phyloP scores from a whole-genome alignment of 2,797 vertebrate species.

The Trachops cirrhosus region DNA sequence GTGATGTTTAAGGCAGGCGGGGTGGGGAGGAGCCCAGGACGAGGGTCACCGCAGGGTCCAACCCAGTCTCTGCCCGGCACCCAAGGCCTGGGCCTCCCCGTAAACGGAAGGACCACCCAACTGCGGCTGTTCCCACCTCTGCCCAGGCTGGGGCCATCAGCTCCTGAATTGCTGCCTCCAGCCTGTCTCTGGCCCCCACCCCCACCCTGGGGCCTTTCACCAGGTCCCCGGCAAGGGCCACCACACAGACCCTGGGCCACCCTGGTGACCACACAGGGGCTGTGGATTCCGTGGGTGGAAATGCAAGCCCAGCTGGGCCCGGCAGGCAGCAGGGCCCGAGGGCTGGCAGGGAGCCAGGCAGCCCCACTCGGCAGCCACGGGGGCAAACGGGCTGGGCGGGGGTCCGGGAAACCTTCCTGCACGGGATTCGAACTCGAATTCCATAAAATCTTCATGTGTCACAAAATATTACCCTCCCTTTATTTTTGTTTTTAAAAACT shows the following conservation, averaged over 20 bases:
- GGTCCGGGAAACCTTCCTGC: rapidly evolving
- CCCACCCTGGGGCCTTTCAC: rapidly evolving
- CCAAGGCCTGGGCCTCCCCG: not conserved
- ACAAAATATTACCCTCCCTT: not conserved
- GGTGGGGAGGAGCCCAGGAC: not conserved
- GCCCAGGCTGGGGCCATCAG: rapidly evolving
- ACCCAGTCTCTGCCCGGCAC: not conserved
- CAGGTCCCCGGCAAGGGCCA: rapidly evolving
- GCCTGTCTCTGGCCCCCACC: rapidly evolving
- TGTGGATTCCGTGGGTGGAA: rapidly evolving
- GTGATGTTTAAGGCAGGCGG: not conserved
- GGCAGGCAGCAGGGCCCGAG: not conserved
- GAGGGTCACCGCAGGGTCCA: not conserved
- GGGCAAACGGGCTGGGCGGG: rapidly evolving
- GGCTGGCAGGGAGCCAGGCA: not conserved
- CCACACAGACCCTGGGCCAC: rapidly evolving
- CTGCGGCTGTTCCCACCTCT: too few species aligned
- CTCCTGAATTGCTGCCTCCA: not conserved
- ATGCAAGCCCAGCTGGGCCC: rapidly evolving
- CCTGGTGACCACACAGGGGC: rapidly evolving
- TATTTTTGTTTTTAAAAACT: too few species aligned
- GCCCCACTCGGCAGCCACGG: too few species aligned
- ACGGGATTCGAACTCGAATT: rapidly evolving
- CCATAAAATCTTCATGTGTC: rapidly evolving
- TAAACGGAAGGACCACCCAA: rapidly evolving